Base-by-base conservation (phyloP, 2,797 vertebrate genomes). In the Gallinago nigripennis region DNA sequence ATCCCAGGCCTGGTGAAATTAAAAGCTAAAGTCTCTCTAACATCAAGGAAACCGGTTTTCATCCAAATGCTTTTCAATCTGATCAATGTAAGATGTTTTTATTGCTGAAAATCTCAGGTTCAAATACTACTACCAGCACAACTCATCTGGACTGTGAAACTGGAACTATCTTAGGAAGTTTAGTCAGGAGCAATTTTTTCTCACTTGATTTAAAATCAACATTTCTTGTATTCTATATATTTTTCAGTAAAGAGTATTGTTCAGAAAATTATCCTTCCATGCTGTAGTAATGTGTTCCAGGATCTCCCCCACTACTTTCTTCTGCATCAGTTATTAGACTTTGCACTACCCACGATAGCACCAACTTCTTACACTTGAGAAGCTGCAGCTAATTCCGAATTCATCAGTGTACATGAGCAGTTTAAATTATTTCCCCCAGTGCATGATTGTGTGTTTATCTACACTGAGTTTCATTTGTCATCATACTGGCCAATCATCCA, bases 391-490 rank as follows among this genome's bases (percentile, higher is more conserved):
- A 96, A 96, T 97, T 97, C 91, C 88, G 68, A 97, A 96, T 90
- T 94, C 92, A 96, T 96, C 81, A 94, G 88, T 86, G 75, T 93
- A 96, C 94, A 97, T 69, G 31, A 97, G 84, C 91, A 95, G 81
- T 94, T 97, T 96, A 90, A 96, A 94, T 97, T 96, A 95, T 96
- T 97, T 95, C 51, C 92, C 83, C 85, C 82, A 65, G 79, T 93
- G 66, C 79, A 96, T 97, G 96, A 96, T 89, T 20, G 4, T 95
- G 86, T 96, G 80, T 95, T 96, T 97, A 95, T 97, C 89, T 96
- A 94, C 95, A 96, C 94, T 94, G 96, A 96, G 92, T 97, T 96
- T 95, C 70, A 92, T 96, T 97, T 97, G 93, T 91, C 95, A 97
- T 96, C 86, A 86, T 92, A 88, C 75, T 97, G 56, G 89, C 94